Conservation (phyloP, 92 coral and sea anemone species). For the Palythoa caribaeorum region DNA sequence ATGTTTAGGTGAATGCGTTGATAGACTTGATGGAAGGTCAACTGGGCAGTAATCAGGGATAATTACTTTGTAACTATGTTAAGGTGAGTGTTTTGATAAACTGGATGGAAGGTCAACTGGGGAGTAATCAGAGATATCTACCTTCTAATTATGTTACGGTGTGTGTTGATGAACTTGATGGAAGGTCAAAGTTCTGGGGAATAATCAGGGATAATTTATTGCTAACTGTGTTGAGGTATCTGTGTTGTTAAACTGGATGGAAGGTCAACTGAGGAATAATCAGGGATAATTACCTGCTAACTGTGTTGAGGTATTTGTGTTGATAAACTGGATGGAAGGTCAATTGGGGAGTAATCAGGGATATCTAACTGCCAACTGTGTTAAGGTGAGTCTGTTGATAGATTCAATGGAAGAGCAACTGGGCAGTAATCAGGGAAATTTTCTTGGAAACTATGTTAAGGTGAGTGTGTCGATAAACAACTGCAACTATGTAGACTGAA, state of each 20-base stretch:
- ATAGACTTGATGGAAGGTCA: neutral
- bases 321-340: neutral
- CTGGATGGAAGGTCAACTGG: neutral
- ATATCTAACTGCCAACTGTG: neutral
- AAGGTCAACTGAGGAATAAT: slow-evolving; percentile 40
- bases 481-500: slow-evolving; percentile 89
- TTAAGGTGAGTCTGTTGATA: neutral
- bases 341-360: neutral
- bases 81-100: neutral
- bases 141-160: slow-evolving; percentile 96
- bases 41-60: neutral
- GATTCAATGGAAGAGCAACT: neutral
- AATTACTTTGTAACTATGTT: too few species aligned
- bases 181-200: neutral
- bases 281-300: slow-evolving; percentile 94
- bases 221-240: slow-evolving; percentile 91
- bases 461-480: neutral
- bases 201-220: slow-evolving; percentile 73
- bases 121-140: neutral
- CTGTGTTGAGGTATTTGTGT: slow-evolving; percentile 78
- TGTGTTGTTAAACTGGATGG: neutral
- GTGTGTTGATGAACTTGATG: neutral
- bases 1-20: neutral
- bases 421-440: neutral
- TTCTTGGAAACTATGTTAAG: too few species aligned